A percentile compares a stretch with the other conserved stretches of the same genome.
These are phyloP conservation scores for Notodonta dromedarius DNA, from an alignment of 2,888 invertebrate genomes.

Conservation along the genomic window DNA sequence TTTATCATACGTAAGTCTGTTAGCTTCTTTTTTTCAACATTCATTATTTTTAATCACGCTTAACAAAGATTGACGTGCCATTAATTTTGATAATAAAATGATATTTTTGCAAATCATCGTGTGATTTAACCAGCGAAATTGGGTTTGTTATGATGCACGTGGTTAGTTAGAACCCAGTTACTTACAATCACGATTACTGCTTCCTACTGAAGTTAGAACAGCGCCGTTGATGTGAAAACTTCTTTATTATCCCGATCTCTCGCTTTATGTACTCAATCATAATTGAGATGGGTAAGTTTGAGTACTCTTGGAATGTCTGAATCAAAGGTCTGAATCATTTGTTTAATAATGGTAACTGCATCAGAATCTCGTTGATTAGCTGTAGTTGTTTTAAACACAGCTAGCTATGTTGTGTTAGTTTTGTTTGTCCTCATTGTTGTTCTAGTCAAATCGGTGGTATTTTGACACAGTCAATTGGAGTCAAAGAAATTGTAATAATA, in stretches of 20 bases:
- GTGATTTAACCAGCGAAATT: background rate
- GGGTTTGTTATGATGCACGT: background rate
- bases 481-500: too few relatives aligned
- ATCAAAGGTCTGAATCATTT: slow-evolving; percentile 4
- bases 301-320: slow-evolving; percentile 3
- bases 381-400: background rate
- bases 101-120: background rate
- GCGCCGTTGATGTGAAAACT: background rate
- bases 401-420: too few relatives aligned
- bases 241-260: background rate
- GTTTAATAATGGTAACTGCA: background rate
- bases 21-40: too few relatives aligned
- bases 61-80: background rate
- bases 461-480: too few relatives aligned
- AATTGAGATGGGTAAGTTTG: slow-evolving; percentile 11
- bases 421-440: too few relatives aligned
- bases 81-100: background rate
- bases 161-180: background rate
- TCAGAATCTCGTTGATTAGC: background rate
- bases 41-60: background rate
- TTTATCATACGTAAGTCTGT: too few relatives aligned
- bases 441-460: too few relatives aligned
- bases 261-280: background rate
- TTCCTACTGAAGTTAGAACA: background rate
- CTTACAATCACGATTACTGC: background rate